phyloP scores from a whole-genome alignment of 2,888 invertebrate genomes.

The Coecobrya sp. region DNA sequence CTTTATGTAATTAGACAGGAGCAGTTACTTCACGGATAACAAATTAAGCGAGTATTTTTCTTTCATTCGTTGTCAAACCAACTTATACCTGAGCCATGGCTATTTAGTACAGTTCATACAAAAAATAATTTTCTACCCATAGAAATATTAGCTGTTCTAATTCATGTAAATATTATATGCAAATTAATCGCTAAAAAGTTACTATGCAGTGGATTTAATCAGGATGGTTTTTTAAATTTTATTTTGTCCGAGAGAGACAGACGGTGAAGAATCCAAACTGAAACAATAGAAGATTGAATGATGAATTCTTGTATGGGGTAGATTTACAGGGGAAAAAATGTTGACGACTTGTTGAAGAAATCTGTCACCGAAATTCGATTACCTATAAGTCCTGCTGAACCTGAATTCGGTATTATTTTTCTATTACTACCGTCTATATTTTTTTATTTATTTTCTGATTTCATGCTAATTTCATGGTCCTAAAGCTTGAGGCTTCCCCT shows the following conservation, averaged over 20 bases:
- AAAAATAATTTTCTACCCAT: slow-evolving; percentile 1
- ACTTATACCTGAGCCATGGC: too few species aligned
- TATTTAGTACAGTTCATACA: too few species aligned
- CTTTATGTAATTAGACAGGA: slow-evolving; percentile 78
- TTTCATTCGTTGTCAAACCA: slow-evolving; percentile 32
- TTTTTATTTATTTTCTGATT: slow-evolving; percentile 2
- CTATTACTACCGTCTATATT: background rate
- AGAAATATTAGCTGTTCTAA: slow-evolving; percentile 67
- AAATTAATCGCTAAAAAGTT: slow-evolving; percentile 56
- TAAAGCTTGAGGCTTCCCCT: slow-evolving; percentile 6
- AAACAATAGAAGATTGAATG: background rate
- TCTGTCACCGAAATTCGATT: slow-evolving; percentile 62
- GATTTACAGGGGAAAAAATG: background rate
- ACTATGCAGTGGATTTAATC: background rate
- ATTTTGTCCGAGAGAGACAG: background rate
- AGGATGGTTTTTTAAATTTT: background rate
- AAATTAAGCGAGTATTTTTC: slow-evolving; percentile 60
- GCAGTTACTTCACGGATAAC: slow-evolving; percentile 68
- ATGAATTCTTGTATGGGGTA: background rate
- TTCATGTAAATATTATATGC: slow-evolving; percentile 73
- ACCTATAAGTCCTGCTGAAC: slow-evolving; percentile 8
- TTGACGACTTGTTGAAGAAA: background rate
- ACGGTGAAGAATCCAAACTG: background rate
- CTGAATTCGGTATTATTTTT: slow-evolving; percentile 14
- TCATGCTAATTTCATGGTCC: slow-evolving; percentile 1